Conservation (phyloP, 2,888 invertebrate species). For the Pristionchus arcanus region DNA sequence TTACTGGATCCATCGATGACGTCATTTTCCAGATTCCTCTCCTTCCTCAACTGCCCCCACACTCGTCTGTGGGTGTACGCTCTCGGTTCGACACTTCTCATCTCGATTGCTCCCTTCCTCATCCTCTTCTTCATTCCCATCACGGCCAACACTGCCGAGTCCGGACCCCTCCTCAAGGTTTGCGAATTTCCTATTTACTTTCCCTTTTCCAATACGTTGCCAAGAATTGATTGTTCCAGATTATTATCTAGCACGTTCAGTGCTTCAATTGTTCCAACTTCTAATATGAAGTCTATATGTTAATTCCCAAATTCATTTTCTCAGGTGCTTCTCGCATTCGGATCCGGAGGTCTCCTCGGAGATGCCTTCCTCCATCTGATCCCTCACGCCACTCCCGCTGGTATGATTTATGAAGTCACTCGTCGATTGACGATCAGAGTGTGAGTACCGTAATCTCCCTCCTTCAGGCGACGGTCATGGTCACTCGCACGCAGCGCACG, state of each 20-base stretch:
- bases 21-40: conserved; percentile 67
- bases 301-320: background rate
- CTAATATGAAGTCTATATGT: no score
- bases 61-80: conserved; percentile 76
- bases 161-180: conserved; percentile 72
- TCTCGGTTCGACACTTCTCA: conserved; percentile 88
- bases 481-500: conserved; percentile 82
- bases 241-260: no score
- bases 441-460: background rate
- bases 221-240: no score
- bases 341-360: conserved; percentile 90
- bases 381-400: conserved; percentile 89
- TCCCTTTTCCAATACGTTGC: no score
- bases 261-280: no score
- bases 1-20: background rate
- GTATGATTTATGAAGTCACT: background rate
- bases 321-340: conserved; percentile 87
- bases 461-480: conserved; percentile 84
- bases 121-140: conserved; percentile 94
- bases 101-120: conserved; percentile 95
- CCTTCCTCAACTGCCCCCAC: conserved; percentile 75
- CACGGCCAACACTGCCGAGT: conserved; percentile 82
- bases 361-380: conserved; percentile 99
- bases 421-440: background rate
- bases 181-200: no score